Percentiles rank a stretch among this genome's conserved stretches.
phyloP scores from a whole-genome alignment of 2,797 vertebrate species.

The Arctocebus calabarensis region DNA sequence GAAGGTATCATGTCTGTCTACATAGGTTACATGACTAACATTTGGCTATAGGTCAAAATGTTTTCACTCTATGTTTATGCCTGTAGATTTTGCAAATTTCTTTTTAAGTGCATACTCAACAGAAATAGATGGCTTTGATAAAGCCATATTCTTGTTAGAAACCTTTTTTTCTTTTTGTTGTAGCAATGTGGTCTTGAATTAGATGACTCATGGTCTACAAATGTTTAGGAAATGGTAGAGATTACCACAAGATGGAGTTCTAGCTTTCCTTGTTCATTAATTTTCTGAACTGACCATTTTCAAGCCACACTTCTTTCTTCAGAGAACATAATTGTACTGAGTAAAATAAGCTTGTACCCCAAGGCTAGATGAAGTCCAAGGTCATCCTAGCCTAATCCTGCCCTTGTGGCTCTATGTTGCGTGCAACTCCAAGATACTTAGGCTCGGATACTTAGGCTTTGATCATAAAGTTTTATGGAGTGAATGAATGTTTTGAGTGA shows the following conservation, averaged over 20 bases:
- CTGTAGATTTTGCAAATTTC: slow-evolving; percentile 3
- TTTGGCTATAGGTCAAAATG: slow-evolving; percentile 55
- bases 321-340: background rate
- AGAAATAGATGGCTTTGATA: slow-evolving; percentile 66
- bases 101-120: slow-evolving; percentile 48
- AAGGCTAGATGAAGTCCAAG: slow-evolving; percentile 54
- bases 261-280: slow-evolving; percentile 53
- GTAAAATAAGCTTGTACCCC: slow-evolving; percentile 7
- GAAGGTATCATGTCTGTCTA: background rate
- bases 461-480: slow-evolving; percentile 71
- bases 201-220: slow-evolving; percentile 80
- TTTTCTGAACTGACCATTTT: slow-evolving; percentile 54
- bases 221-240: slow-evolving; percentile 72
- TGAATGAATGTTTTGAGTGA: slow-evolving; percentile 71
- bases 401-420: background rate
- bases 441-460: slow-evolving; percentile 57
- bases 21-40: slow-evolving; percentile 38
- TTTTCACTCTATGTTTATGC: slow-evolving; percentile 30
- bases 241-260: slow-evolving; percentile 56
- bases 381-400: background rate
- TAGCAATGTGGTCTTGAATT: slow-evolving; percentile 59
- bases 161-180: slow-evolving; percentile 25
- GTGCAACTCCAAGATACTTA: background rate
- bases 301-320: slow-evolving; percentile 27
- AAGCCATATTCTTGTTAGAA: slow-evolving; percentile 53